Evolutionary conservation across 2,113 vertebrate species (phyloP).

Genomic region (Brachypteracias leptosomus): DNA sequence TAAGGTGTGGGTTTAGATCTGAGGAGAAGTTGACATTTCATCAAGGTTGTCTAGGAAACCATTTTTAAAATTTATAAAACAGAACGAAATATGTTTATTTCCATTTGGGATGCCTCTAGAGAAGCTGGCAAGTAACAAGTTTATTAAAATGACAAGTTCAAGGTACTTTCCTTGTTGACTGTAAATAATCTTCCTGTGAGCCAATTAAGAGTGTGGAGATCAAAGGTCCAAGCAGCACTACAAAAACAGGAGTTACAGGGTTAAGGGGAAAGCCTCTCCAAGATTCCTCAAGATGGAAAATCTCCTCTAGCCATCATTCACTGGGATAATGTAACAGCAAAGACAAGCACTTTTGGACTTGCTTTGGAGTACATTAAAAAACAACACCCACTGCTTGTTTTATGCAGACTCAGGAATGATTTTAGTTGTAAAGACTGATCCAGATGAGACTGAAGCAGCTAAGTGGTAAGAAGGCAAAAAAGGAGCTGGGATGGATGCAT

Average conservation of each 20-base stretch:
- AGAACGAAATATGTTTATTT: constrained; percentile 58
- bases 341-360: not conserved
- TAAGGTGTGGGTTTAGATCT: constrained; percentile 47
- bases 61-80: constrained; percentile 47
- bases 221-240: not conserved
- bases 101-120: constrained; percentile 41
- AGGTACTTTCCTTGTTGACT: constrained; percentile 22
- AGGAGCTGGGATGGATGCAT: not conserved
- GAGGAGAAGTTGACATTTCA: constrained; percentile 61
- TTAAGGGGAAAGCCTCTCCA: not conserved
- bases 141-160: constrained; percentile 54
- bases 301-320: not conserved
- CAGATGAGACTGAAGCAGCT: not conserved
- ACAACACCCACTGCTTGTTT: not conserved
- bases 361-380: not conserved
- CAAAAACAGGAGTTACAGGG: not conserved
- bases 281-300: not conserved
- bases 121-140: constrained; percentile 7
- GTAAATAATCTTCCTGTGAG: constrained; percentile 2
- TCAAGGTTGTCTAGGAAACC: constrained; percentile 73
- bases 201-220: constrained; percentile 1
- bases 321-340: not conserved
- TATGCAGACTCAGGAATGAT: not conserved
- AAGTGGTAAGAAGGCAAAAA: not conserved
- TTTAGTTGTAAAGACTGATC: not conserved